Conservation (phyloP, 2,113 vertebrate species). For the Bagarius yarrelli region DNA sequence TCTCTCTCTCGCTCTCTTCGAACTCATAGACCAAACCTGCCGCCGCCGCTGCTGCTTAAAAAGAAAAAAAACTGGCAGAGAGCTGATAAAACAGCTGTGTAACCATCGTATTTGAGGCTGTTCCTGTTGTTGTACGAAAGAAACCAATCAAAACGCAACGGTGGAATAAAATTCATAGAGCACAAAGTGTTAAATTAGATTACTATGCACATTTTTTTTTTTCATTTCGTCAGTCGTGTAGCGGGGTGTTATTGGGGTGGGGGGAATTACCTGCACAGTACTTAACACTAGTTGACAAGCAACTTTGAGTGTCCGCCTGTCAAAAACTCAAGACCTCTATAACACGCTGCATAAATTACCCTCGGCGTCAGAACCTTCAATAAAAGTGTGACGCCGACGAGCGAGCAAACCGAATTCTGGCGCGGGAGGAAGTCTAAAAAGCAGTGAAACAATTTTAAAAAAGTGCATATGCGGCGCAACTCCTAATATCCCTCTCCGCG, state of each 20-base stretch:
- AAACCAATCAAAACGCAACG: neutral
- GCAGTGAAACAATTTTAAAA: conserved; percentile 65
- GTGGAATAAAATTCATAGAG: neutral
- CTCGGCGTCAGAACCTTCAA: conserved; percentile 26
- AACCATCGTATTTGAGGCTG: neutral
- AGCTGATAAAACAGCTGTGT: conserved; percentile 10
- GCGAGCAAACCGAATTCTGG: conserved; percentile 35
- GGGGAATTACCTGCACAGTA: conserved; percentile 6
- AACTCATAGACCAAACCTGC: conserved; percentile 33
- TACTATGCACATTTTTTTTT: conserved; percentile 1
- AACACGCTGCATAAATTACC: conserved; percentile 30
- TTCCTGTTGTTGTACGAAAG: neutral
- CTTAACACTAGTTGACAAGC: conserved; percentile 33
- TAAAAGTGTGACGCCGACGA: conserved; percentile 28
- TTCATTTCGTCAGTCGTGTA: neutral
- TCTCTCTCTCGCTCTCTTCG: conserved; percentile 5
- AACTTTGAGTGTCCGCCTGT: conserved; percentile 27
- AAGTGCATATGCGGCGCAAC: conserved; percentile 73
- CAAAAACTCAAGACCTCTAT: conserved; percentile 27
- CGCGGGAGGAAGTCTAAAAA: conserved; percentile 32
- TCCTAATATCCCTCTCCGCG: conserved; percentile 55
- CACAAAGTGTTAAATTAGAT: conserved; percentile 22
- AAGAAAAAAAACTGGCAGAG: neutral
- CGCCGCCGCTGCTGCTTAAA: neutral
- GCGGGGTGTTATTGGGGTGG: conserved; percentile 2